phyloP scores from a whole-genome alignment of 2,797 vertebrate genomes.

The Sandelia bainsii region DNA sequence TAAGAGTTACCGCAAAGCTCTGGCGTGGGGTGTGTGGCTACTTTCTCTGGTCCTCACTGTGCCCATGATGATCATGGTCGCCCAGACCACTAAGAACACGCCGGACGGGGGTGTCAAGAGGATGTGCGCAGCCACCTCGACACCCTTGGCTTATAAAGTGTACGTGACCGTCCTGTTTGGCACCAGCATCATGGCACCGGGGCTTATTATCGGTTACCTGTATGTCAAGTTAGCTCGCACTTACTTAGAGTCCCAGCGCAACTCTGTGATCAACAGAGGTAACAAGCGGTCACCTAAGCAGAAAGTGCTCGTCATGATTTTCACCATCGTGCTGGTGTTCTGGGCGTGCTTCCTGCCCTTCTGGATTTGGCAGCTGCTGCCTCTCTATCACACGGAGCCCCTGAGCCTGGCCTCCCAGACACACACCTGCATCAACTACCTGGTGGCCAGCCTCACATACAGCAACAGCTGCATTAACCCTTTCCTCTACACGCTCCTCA shows the following conservation, averaged over 20 bases:
- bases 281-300: conserved; percentile 88
- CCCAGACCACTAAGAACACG: conserved; percentile 80
- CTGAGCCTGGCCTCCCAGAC: conserved; percentile 87
- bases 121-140: conserved; percentile 91
- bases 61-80: conserved; percentile 93
- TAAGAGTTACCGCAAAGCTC: conserved; percentile 86
- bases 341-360: conserved; percentile 95
- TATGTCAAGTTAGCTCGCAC: conserved; percentile 89
- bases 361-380: conserved; percentile 94
- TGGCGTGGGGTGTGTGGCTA: conserved; percentile 89
- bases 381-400: conserved; percentile 87
- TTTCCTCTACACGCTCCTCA: conserved; percentile 89
- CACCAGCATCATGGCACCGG: conserved; percentile 94
- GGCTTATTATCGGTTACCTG: conserved; percentile 90
- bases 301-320: conserved; percentile 92
- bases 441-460: conserved; percentile 90
- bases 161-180: conserved; percentile 92
- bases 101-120: conserved; percentile 86
- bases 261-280: conserved; percentile 81
- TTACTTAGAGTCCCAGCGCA: conserved; percentile 89
- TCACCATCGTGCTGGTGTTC: conserved; percentile 92
- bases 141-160: conserved; percentile 88
- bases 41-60: conserved; percentile 88
- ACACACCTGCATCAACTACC: conserved; percentile 92
- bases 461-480: conserved; percentile 91